Evolutionary conservation across 2,113 vertebrate species (phyloP).

Genomic region (Spea bombifrons): DNA sequence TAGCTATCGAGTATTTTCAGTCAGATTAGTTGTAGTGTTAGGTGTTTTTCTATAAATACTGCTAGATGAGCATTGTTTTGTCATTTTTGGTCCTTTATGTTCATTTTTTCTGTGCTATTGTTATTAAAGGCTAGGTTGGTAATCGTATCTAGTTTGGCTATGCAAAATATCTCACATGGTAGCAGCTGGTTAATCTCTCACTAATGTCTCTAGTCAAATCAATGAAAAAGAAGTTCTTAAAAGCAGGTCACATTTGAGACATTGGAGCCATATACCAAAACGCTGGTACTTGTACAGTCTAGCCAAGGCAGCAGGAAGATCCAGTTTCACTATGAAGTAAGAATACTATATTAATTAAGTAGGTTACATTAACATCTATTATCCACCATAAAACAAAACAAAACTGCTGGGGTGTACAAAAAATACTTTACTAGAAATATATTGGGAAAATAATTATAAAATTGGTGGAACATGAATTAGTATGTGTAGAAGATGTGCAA

Average conservation of each 20-base stretch:
- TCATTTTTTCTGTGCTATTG: not conserved
- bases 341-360: constrained; percentile 10
- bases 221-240: not conserved
- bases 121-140: not conserved
- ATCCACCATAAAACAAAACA: not conserved
- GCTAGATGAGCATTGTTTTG: not conserved
- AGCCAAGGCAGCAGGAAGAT: constrained; percentile 2
- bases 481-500: no score
- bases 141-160: not conserved
- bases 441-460: no score
- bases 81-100: not conserved
- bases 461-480: no score
- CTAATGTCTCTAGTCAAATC: not conserved
- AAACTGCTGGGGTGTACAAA: not conserved
- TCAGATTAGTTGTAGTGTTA: no score
- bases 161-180: not conserved
- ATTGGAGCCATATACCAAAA: not conserved
- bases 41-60: no score
- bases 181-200: constrained; percentile 24
- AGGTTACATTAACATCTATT: not conserved
- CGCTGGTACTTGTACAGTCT: not conserved
- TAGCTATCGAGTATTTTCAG: no score
- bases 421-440: no score
- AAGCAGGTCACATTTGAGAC: constrained; percentile 11
- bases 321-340: constrained; percentile 14